These are phyloP conservation scores for Zosterops lateralis DNA, from an alignment of 2,113 vertebrate genomes.

Conservation along the genomic window DNA sequence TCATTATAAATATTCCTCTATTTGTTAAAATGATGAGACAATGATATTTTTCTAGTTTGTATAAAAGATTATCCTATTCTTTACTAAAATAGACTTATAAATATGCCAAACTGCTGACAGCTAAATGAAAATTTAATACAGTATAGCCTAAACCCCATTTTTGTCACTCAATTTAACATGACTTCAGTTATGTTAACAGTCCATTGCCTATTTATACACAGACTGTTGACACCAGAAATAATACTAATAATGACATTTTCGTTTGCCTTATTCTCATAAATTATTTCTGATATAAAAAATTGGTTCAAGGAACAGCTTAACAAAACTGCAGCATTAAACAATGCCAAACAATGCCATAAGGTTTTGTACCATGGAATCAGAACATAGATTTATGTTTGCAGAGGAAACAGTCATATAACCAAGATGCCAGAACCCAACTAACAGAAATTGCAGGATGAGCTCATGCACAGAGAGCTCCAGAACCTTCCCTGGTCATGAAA, in stretches of 20 bases:
- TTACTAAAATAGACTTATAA: constrained; percentile 36
- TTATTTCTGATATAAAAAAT: neutral
- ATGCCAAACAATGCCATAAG: neutral
- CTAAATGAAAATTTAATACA: constrained; percentile 43
- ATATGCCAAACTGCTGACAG: constrained; percentile 19
- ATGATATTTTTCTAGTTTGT: constrained; percentile 3
- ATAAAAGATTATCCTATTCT: constrained; percentile 22
- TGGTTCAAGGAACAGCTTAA: neutral
- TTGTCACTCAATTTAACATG: constrained; percentile 34
- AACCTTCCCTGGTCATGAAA: neutral
- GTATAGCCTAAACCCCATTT: constrained; percentile 8
- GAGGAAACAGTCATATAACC: neutral
- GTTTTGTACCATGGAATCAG: neutral
- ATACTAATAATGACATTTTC: neutral
- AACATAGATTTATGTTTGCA: neutral
- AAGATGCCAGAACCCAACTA: neutral
- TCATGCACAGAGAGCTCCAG: neutral
- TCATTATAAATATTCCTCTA: constrained; percentile 10
- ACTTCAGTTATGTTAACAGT: neutral
- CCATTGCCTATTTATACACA: constrained; percentile 28
- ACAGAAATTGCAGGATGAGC: neutral
- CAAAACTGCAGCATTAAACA: neutral
- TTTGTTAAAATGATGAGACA: neutral
- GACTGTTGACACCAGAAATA: constrained; percentile 14
- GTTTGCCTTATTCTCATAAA: neutral